Base-by-base conservation (phyloP, 2,888 invertebrate species). In the Pachycephus smyrnensis region DNA sequence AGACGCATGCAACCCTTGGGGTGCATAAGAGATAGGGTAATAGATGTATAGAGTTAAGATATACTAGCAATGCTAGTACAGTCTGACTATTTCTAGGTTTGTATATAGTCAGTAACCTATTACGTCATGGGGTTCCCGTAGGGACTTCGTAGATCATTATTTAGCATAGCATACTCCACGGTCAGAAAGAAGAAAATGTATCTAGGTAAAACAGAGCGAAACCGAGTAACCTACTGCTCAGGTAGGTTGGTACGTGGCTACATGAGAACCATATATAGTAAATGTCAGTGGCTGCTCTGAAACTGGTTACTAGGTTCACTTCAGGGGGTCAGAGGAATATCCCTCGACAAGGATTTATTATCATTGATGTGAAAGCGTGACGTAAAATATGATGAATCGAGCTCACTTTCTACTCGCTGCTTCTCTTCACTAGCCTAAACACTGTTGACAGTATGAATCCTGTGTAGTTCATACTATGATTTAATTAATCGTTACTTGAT, bases 331-430 rank as follows among this genome's bases (percentile, higher is more conserved):
- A 73, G 77, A 55, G 78, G 76, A 76, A 78, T 82, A 73, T 74
- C 77, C 40, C 77, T 73, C 80, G 89, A 89, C 89, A 83, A 81
- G 82, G 88, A 89, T 89, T 89, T 89, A 89, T 89, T 88, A 89
- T 86, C 87, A 88, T 89, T 85, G 88, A 88, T 83, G 83, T 84
- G 85, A 82, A 81, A 68, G 68, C 55, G 81, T 82, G 82, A 84
- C 87, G 84, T 83, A 86, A 88, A 89, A 89, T 86, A 87, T 89
- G 89, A 89, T 89, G 87, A 89, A 89, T 89, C 86, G 88, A 83
- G 85, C 79, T 82, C 82, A 79, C 83, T 81, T 79, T 79, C 80
- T 80, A 69, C 76, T 77, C 76, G 55, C 69, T 73, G 73, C 40
- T 40, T 40, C 40, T 40, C 40, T 40, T 40, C 40, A 1, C 40